phyloP scores from a whole-genome alignment of 2,797 vertebrate genomes.

The Pseudochromis fuscus region DNA sequence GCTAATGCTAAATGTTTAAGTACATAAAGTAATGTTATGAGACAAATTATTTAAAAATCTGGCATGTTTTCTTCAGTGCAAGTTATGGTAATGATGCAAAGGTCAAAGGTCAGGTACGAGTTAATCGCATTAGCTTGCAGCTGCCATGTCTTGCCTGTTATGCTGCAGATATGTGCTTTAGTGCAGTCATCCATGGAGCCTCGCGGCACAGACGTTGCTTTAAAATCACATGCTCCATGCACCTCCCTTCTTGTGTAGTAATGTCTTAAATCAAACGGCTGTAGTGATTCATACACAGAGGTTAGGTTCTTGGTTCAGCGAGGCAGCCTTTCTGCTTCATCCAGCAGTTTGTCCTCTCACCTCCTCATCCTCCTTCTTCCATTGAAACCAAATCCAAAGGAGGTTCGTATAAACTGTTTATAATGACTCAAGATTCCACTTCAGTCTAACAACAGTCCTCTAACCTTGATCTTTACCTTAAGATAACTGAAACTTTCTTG shows the following conservation, averaged over 20 bases:
- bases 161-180: not conserved
- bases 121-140: slow-evolving; percentile 4
- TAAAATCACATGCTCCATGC: not conserved
- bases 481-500: too few relatives aligned
- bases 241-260: not conserved
- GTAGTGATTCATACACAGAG: not conserved
- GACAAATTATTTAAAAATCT: not conserved
- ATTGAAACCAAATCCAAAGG: too few relatives aligned
- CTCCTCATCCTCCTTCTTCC: too few relatives aligned
- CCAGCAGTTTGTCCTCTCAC: too few relatives aligned
- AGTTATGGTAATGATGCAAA: not conserved
- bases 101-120: not conserved
- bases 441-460: too few relatives aligned
- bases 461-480: too few relatives aligned
- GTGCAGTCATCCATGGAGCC: not conserved
- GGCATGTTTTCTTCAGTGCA: not conserved
- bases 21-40: too few relatives aligned
- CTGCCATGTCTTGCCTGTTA: not conserved
- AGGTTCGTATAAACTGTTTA: too few relatives aligned
- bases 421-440: too few relatives aligned
- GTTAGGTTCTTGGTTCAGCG: too few relatives aligned
- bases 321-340: not conserved
- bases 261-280: too few relatives aligned
- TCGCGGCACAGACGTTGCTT: not conserved
- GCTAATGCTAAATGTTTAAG: too few relatives aligned